These are phyloP conservation scores for Sarcophaga variegata DNA, from an alignment of 2,888 invertebrate genomes.

Conservation along the genomic window DNA sequence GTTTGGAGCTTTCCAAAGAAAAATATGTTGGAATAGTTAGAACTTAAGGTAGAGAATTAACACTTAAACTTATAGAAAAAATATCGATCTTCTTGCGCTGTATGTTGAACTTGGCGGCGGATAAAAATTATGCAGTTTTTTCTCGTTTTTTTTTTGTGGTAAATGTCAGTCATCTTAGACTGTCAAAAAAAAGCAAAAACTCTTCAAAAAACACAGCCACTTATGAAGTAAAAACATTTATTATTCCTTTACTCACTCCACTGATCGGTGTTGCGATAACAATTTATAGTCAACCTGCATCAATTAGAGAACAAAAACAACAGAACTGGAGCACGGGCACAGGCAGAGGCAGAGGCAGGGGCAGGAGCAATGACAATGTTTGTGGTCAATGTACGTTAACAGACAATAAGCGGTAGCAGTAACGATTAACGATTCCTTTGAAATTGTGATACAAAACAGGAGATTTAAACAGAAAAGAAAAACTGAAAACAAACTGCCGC, in stretches of 20 bases:
- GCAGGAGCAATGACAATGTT: slow-evolving; percentile 41
- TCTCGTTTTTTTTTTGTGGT: neutral
- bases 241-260: neutral
- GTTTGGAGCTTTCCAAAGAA: too few species aligned
- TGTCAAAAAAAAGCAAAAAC: neutral
- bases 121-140: neutral
- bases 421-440: slow-evolving; percentile 53
- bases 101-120: neutral
- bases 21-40: too few species aligned
- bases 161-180: neutral
- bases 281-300: slow-evolving; percentile 81
- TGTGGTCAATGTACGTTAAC: slow-evolving; percentile 64
- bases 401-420: neutral
- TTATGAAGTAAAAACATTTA: neutral
- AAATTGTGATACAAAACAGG: slow-evolving; percentile 57
- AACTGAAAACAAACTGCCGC: slow-evolving; percentile 32
- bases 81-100: too few species aligned
- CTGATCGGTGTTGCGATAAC: slow-evolving; percentile 69
- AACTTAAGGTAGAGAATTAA: too few species aligned
- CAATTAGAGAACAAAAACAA: slow-evolving; percentile 78
- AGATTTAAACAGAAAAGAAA: slow-evolving; percentile 40
- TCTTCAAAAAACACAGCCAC: neutral
- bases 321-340: slow-evolving; percentile 41
- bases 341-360: too few species aligned
- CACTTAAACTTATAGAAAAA: too few species aligned